Base-by-base conservation (phyloP, 2,113 vertebrate genomes). In the Glareola pratincola region DNA sequence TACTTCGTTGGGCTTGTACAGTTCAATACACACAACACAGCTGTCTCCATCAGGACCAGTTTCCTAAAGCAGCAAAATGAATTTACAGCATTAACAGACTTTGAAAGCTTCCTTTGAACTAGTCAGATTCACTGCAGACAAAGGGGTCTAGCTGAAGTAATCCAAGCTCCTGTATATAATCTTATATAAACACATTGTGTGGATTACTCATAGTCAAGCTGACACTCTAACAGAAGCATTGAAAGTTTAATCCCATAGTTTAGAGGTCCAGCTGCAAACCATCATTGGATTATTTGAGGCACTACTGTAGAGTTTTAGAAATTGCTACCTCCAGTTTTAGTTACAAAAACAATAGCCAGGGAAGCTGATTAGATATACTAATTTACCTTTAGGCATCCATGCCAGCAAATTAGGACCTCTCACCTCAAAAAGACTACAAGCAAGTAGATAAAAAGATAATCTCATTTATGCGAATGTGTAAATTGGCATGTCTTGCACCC, bases 21-120 rank as follows among this genome's bases (percentile, higher is more conserved):
- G 95, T 24, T 99, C 99, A 26, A 99, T 99, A 87, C 99, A 99
- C 82, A 99, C 99, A 8, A 98, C 99, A 74, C 99, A 99, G 96
- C 96, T 97, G 17, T 99, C 97, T 39, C 97, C 97, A 84, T 99
- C 99, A 11, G 98, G 98, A 19, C 96, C 97, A 2, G 98, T 98
- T 92, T 99, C 99, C 99, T 98, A 93, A 85, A 96, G 59, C 0
- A 32, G 95, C 68, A 22, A 97, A 51, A 96, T 81, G 1, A 96
- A 56, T 75, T 75, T 37, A 53, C 37, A 89, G 50, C 5, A 2
- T 95, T 90, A 95, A 75, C 27, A 81, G 64, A 60, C 62, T 57
- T 57, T 7, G 27, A 81, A 89, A 86, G 39, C 54, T 94, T 75
- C 51, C 39, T 64, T n/a, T 85, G 36, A 96, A 56, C 21, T 56